These are phyloP conservation scores for Ginglymostoma cirratum DNA, from an alignment of 2,113 vertebrate genomes.

Conservation along the genomic window DNA sequence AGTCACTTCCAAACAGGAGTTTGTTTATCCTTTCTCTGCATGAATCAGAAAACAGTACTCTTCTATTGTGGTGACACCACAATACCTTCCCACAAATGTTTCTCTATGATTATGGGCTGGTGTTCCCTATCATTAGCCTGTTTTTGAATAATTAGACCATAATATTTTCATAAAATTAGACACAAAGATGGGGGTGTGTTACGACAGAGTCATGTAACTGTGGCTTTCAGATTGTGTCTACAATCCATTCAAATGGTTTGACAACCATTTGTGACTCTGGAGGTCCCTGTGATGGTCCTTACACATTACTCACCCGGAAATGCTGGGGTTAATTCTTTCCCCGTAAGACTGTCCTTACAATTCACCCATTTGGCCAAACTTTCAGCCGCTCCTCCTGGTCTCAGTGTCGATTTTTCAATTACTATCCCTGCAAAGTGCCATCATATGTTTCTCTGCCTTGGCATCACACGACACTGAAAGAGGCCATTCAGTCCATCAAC, in stretches of 20 bases:
- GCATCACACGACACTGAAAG: not conserved
- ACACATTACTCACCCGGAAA: not conserved
- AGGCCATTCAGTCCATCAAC: not conserved
- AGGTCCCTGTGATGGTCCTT: not conserved
- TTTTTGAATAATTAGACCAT: constrained; percentile 21
- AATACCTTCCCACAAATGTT: not conserved
- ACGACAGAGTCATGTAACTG: not conserved
- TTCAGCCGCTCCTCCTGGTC: not conserved
- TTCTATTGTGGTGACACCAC: constrained; percentile 21
- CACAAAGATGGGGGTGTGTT: not conserved
- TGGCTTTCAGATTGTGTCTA: not conserved
- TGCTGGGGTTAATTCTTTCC: not conserved
- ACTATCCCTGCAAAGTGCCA: not conserved
- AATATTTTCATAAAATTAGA: constrained; percentile 27
- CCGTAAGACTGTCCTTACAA: not conserved
- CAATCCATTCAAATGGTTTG: not conserved
- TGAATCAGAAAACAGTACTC: not conserved
- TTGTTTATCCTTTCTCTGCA: not conserved
- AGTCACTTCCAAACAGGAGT: not conserved
- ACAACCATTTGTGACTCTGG: not conserved
- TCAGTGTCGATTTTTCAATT: not conserved
- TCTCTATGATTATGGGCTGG: not conserved
- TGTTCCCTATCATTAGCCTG: constrained; percentile 22
- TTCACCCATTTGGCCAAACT: not conserved
- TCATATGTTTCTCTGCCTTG: not conserved